Conservation (phyloP, 2,888 invertebrate species). For the Plagodis dolabraria region DNA sequence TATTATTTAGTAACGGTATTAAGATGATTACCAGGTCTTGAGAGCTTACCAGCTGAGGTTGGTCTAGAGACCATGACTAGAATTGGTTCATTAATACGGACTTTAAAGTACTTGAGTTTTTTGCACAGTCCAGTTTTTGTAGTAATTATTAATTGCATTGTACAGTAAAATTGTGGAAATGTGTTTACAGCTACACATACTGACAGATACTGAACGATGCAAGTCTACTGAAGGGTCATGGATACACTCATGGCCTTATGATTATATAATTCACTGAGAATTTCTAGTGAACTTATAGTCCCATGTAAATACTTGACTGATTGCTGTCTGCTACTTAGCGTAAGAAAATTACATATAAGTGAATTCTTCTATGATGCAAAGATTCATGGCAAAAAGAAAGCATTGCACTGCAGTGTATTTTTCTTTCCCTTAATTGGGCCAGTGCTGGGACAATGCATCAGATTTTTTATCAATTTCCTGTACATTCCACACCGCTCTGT, state of each 20-base stretch:
- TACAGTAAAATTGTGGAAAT: conserved; percentile 6
- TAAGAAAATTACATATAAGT: background rate
- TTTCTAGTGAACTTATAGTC: background rate
- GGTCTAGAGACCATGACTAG: too few relatives aligned
- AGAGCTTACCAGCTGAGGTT: too few relatives aligned
- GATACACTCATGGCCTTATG: background rate
- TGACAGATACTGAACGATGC: conserved; percentile 10
- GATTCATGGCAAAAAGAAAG: background rate
- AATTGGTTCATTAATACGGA: background rate
- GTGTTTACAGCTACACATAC: background rate
- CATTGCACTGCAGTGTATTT: conserved; percentile 1
- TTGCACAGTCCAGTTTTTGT: conserved; percentile 13
- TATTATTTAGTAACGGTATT: too few relatives aligned
- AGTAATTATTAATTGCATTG: conserved; percentile 1
- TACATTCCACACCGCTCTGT: background rate
- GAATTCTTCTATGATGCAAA: background rate
- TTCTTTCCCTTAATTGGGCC: background rate
- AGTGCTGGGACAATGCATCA: conserved; percentile 6
- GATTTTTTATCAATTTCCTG: background rate
- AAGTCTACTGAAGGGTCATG: background rate
- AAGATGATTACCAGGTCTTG: too few relatives aligned
- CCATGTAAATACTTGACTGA: background rate
- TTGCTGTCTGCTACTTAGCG: conserved; percentile 1
- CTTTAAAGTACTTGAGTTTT: conserved; percentile 4
- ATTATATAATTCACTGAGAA: background rate